These are phyloP conservation scores for Drosophila sechellia DNA, from an alignment of 1,140 invertebrate genomes.

Conservation along the genomic window DNA sequence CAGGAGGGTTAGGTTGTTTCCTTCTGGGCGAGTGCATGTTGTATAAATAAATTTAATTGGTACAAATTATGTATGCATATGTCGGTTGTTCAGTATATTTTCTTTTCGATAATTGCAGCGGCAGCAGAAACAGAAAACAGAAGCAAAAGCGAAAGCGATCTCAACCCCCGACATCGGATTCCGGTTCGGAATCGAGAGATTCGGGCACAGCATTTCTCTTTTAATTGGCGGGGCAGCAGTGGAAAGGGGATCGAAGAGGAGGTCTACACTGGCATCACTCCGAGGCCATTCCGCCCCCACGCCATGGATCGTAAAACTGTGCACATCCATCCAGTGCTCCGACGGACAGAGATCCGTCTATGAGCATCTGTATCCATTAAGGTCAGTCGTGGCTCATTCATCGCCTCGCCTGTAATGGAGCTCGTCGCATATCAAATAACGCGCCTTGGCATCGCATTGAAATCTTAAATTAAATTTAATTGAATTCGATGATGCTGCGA, in stretches of 20 bases:
- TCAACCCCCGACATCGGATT: constrained; percentile 31
- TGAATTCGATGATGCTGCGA: constrained; percentile 76
- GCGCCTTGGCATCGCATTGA: constrained; percentile 65
- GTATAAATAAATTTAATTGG: constrained; percentile 73
- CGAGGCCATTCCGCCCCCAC: constrained; percentile 47
- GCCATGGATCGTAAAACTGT: constrained; percentile 43
- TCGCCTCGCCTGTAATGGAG: constrained; percentile 51
- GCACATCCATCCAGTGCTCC: not conserved
- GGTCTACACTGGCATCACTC: constrained; percentile 10
- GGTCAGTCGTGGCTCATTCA: constrained; percentile 70
- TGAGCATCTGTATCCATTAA: constrained; percentile 66
- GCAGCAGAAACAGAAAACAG: constrained; percentile 45
- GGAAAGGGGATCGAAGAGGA: constrained; percentile 13
- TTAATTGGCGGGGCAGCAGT: constrained; percentile 60
- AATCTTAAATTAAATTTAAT: constrained; percentile 84
- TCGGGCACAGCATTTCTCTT: constrained; percentile 38
- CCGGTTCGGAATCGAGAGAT: constrained; percentile 20
- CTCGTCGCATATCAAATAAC: constrained; percentile 54
- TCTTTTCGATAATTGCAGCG: constrained; percentile 67
- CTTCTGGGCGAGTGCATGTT: constrained; percentile 48
- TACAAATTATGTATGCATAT: constrained; percentile 72
- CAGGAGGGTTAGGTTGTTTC: constrained; percentile 17
- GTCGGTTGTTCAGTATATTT: constrained; percentile 42
- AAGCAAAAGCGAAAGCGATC: constrained; percentile 29
- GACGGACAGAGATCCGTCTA: constrained; percentile 15